Conservation (phyloP, 2,113 vertebrate species). For the Psophia crepitans region DNA sequence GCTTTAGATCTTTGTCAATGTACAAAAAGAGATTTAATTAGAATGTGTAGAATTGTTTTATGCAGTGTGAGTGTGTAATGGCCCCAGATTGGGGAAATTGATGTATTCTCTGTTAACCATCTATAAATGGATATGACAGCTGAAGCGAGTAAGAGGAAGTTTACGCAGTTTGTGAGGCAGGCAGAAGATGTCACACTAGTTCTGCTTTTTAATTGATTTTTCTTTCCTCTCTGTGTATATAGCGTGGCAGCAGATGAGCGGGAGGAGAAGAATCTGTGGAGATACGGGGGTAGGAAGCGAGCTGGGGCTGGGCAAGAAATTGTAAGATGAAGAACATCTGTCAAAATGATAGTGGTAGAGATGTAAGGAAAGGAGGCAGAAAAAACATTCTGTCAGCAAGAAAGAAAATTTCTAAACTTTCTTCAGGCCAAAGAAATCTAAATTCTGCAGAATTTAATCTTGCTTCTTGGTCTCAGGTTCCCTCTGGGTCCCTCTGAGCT, state of each 20-base stretch:
- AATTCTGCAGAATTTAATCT: neutral
- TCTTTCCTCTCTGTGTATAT: neutral
- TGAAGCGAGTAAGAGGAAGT: neutral
- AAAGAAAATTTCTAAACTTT: neutral
- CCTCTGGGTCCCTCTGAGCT: neutral
- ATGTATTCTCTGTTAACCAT: neutral
- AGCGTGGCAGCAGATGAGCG: neutral
- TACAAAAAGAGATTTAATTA: neutral
- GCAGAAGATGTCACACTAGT: neutral
- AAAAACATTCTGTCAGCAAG: neutral
- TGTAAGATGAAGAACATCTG: neutral
- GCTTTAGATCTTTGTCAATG: neutral
- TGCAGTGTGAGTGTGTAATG: neutral
- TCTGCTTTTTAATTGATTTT: neutral
- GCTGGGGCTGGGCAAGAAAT: neutral
- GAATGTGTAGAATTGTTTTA: neutral
- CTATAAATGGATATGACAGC: neutral
- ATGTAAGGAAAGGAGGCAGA: neutral
- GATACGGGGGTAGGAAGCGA: neutral
- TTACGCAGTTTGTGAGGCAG: neutral
- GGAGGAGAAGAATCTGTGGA: neutral
- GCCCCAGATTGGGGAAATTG: neutral
- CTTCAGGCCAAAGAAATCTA: neutral
- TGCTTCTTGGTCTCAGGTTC: neutral
- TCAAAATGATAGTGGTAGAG: neutral